These are phyloP conservation scores for Macrosteles quadrilineatus DNA, from an alignment of 1,140 invertebrate species.

Conservation along the genomic window DNA sequence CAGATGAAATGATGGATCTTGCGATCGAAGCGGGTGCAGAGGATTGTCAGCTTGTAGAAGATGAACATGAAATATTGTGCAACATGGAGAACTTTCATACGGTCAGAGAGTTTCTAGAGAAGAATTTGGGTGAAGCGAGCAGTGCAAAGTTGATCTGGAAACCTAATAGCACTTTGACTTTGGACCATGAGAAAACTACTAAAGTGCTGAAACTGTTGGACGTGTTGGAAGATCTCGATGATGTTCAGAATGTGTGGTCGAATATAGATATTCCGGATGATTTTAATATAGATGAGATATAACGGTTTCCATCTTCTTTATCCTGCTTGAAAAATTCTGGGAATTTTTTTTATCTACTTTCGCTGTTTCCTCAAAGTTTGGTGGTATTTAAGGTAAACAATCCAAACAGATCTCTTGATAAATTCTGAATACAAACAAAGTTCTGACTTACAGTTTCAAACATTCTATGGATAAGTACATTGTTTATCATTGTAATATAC, in stretches of 20 bases:
- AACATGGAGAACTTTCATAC: background rate
- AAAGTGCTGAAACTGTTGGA: background rate
- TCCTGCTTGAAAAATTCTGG: no score
- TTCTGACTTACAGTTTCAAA: no score
- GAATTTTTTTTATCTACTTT: no score
- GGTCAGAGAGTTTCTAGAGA: constrained; percentile 4
- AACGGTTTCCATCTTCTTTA: no score
- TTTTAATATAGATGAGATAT: background rate
- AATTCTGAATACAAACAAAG: no score
- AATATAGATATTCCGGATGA: constrained; percentile 5
- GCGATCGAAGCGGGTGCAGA: background rate
- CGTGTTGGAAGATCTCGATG: background rate
- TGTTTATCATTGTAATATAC: no score
- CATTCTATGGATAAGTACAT: no score
- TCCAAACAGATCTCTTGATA: no score
- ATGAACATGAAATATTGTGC: constrained; percentile 1
- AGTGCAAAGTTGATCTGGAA: constrained; percentile 10
- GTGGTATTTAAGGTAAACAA: no score
- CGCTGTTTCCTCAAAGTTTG: no score
- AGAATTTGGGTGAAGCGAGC: background rate
- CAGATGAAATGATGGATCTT: background rate
- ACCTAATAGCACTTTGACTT: background rate
- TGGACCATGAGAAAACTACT: background rate
- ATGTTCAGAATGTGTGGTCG: background rate
- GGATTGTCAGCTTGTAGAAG: constrained; percentile 2